phyloP scores from a whole-genome alignment of 2,888 invertebrate species.

The Cotesia congregata region DNA sequence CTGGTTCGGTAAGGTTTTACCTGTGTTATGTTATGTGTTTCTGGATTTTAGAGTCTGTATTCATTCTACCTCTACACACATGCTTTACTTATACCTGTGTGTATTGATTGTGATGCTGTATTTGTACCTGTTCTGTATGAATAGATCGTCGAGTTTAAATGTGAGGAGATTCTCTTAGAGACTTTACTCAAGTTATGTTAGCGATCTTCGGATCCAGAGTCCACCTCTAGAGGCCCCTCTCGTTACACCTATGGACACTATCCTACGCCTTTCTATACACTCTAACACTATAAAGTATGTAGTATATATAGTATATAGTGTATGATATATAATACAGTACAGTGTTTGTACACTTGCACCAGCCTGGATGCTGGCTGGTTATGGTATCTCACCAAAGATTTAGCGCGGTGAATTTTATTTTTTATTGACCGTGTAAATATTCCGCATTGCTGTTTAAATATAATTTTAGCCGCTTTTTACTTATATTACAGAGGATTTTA shows the following conservation, averaged over 20 bases:
- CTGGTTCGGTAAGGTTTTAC: constrained; percentile 15
- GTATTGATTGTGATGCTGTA: background rate
- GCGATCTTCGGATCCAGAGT: constrained; percentile 1
- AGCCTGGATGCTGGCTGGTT: background rate
- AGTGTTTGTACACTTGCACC: background rate
- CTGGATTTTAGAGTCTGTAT: no score
- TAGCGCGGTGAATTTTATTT: background rate
- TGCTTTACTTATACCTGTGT: background rate
- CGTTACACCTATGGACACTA: constrained; percentile 30
- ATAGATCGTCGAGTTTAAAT: constrained; percentile 3
- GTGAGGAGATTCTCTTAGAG: background rate
- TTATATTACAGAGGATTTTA: background rate
- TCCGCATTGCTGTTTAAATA: background rate
- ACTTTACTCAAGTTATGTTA: background rate
- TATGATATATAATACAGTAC: no score
- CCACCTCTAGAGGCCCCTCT: constrained; percentile 21
- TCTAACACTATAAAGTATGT: background rate
- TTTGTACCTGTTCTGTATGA: background rate
- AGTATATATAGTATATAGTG: no score
- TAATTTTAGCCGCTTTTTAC: background rate
- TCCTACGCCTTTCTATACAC: constrained; percentile 29
- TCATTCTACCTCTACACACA: no score
- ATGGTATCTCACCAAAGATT: background rate
- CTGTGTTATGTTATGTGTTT: background rate
- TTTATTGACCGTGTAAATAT: background rate